Evolutionary conservation across 2,888 invertebrate species (phyloP).

Genomic region (Graphium colonna): DNA sequence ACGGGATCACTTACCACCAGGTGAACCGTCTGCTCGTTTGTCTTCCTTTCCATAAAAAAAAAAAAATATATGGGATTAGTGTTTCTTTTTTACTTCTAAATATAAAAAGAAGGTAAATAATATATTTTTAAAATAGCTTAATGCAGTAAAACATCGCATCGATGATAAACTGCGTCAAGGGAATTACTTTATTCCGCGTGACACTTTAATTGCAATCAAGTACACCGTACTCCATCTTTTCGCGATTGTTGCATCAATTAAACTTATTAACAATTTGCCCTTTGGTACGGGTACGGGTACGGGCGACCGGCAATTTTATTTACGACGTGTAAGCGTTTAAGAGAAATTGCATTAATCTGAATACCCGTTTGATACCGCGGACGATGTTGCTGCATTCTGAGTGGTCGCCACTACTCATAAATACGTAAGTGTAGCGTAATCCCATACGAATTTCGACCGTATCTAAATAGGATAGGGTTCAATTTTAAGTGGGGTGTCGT

Average conservation of each 20-base stretch:
- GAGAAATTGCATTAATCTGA: slow-evolving; percentile 80
- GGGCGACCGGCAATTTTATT: slow-evolving; percentile 74
- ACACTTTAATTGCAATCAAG: slow-evolving; percentile 35
- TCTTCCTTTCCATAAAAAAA: no score
- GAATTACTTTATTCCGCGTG: slow-evolving; percentile 33
- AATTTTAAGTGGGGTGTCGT: slow-evolving; percentile 36
- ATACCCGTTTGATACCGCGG: slow-evolving; percentile 78
- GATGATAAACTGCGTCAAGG: slow-evolving; percentile 5
- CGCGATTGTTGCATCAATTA: no score
- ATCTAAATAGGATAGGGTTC: no score
- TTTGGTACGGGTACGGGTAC: slow-evolving; percentile 50
- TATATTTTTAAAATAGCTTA: no score
- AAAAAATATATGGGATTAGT: no score
- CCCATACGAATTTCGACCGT: slow-evolving; percentile 42
- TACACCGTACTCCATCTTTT: no score
- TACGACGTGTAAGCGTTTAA: slow-evolving; percentile 80
- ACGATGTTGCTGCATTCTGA: slow-evolving; percentile 76
- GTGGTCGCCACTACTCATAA: slow-evolving; percentile 40
- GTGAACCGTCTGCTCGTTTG: no score
- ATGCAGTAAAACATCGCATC: no score
- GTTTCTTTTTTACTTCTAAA: no score
- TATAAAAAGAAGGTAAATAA: no score
- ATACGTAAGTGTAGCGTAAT: slow-evolving; percentile 38
- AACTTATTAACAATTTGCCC: slow-evolving; percentile 57
- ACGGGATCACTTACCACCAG: no score